Percentiles rank a stretch among this genome's conserved stretches.
These are phyloP conservation scores for Spilosoma lubricipeda DNA, from an alignment of 2,888 invertebrate species.

Conservation along the genomic window DNA sequence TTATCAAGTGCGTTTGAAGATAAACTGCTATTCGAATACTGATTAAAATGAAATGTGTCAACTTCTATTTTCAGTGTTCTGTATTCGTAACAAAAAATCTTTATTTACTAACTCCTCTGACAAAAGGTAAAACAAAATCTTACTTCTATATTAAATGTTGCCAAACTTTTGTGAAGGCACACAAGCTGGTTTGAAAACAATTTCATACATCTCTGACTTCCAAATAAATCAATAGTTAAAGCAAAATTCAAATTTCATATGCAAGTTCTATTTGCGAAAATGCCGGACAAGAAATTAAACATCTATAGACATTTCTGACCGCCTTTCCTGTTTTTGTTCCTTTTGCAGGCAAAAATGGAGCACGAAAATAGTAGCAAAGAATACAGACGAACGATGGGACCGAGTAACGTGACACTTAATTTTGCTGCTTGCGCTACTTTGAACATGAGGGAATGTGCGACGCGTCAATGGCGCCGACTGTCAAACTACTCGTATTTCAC, in stretches of 20 bases:
- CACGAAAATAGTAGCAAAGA: constrained; percentile 55
- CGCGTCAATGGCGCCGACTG: constrained; percentile 8
- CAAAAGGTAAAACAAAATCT: too few relatives aligned
- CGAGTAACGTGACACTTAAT: constrained; percentile 67
- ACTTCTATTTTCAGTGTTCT: too few relatives aligned
- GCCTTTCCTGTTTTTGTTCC: constrained; percentile 50
- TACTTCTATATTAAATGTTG: too few relatives aligned
- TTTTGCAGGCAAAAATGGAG: constrained; percentile 66
- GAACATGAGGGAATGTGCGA: constrained; percentile 38
- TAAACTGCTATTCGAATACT: neutral
- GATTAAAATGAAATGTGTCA: neutral
- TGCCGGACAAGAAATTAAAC: constrained; percentile 66
- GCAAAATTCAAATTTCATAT: too few relatives aligned
- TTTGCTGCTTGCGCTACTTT: constrained; percentile 52
- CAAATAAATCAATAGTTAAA: too few relatives aligned
- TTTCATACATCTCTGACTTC: too few relatives aligned
- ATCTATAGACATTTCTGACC: constrained; percentile 54
- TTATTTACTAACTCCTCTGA: too few relatives aligned
- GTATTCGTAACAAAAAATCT: too few relatives aligned
- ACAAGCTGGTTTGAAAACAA: too few relatives aligned
- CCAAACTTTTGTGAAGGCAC: too few relatives aligned
- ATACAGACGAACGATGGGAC: constrained; percentile 57
- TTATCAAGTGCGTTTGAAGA: neutral
- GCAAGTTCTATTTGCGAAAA: too few relatives aligned
- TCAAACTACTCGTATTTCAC: constrained; percentile 27